A percentile compares a stretch with the other conserved stretches of the same genome.
phyloP scores from a whole-genome alignment of 2,888 invertebrate genomes.

The Scaptomyza parva region DNA sequence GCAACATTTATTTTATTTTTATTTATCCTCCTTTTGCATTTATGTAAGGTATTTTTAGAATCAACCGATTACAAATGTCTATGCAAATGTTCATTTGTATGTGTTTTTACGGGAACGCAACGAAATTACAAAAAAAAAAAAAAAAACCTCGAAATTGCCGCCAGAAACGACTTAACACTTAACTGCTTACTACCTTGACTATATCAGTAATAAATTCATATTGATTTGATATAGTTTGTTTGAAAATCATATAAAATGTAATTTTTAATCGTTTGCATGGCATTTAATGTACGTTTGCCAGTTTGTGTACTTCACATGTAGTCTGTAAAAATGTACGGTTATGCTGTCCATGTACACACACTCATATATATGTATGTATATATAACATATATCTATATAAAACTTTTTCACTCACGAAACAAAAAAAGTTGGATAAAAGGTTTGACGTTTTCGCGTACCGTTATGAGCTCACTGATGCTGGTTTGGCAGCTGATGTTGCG shows the following conservation, averaged over 20 bases:
- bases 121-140: background rate
- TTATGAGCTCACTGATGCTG: conserved; percentile 62
- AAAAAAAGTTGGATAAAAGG: conserved; percentile 28
- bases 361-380: conserved; percentile 7
- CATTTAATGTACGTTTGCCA: background rate
- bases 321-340: background rate
- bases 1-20: conserved; percentile 23
- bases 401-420: conserved; percentile 45
- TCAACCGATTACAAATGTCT: conserved; percentile 5
- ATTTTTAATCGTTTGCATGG: background rate
- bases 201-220: background rate
- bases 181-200: too few species aligned
- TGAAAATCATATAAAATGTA: background rate
- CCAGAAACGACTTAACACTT: too few species aligned
- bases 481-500: conserved; percentile 62
- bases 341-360: conserved; percentile 19
- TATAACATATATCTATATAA: too few species aligned
- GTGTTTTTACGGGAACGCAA: conserved; percentile 2
- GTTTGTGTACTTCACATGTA: background rate
- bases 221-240: background rate
- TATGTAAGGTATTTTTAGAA: conserved; percentile 34
- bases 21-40: conserved; percentile 23
- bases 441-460: conserved; percentile 56
- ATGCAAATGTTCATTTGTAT: conserved; percentile 8
- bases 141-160: background rate